Evolutionary conservation across 1,140 invertebrate genomes (phyloP), one percentile per base, ranked within the genome.

Genomic region (Condylostylus longicornis): DNA sequence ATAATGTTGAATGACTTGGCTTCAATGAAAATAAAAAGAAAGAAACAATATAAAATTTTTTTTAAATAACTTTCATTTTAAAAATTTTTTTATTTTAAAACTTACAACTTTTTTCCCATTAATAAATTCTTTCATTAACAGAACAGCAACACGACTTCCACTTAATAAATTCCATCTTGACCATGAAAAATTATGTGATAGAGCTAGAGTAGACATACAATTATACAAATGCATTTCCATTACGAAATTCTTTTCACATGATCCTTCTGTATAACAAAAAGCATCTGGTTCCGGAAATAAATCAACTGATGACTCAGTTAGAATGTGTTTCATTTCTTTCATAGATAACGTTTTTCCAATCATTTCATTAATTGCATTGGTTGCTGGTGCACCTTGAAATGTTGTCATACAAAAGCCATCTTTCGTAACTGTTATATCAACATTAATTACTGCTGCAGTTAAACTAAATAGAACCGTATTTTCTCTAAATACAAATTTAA

Each of bases 261-360:
- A 57, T 13, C 57, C 53, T 53, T 85, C 82, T 7, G 89, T 70
- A 58, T 89, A 86, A 50, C 77, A 79, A 45, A 77, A 75, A 0
- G 79, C 82, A 61, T 93, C 89, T 41, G 75, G 72, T 39, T 77
- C 75, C 0, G 88, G 88, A 58, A 93, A 94, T n/a, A 94, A 64
- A 55, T 91, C 86, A 23, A 89, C 74, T n/a, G 85, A 85, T 5
- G 54, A 53, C 1, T 49, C 37, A 4, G 53, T 54, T 2, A 61
- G 42, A 0, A 43, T 54, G n/a, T 49, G 45, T 41, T 51, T 60
- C 1, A 61, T 39, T 19, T 57, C 51, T 7, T 43, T 12, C 9
- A 61, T 35, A 2, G 52, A 55, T 1, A 57, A 8, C 0, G 53
- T 57, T 30, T 52, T 52, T n/a, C 58, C 58, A 12, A 61, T 42